A percentile compares a stretch with the other conserved stretches of the same genome.
Evolutionary conservation across 2,113 vertebrate species (phyloP).

Genomic region (Fregetta grallaria): DNA sequence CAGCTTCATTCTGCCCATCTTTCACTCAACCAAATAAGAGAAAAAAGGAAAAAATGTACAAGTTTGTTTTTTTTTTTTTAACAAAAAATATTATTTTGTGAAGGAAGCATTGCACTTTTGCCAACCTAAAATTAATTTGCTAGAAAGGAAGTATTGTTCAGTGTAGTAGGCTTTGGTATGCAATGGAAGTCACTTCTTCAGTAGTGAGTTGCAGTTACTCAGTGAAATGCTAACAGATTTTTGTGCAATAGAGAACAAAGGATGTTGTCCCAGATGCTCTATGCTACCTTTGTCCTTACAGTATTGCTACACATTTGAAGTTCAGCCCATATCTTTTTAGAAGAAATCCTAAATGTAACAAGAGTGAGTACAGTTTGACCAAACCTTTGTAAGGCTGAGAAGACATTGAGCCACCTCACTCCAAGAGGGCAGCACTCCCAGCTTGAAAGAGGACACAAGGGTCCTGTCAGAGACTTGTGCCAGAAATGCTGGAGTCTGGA

Average conservation of each 20-base stretch:
- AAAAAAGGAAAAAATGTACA: slow-evolving; percentile 72
- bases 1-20: slow-evolving; percentile 83
- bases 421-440: slow-evolving; percentile 84
- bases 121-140: slow-evolving; percentile 80
- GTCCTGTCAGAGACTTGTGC: slow-evolving; percentile 93
- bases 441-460: slow-evolving; percentile 65
- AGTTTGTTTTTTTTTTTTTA: slow-evolving; percentile 31
- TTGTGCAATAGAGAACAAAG: slow-evolving; percentile 79
- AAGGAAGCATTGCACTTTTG: slow-evolving; percentile 92
- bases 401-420: slow-evolving; percentile 73
- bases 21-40: slow-evolving; percentile 63
- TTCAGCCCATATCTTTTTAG: slow-evolving; percentile 76
- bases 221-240: slow-evolving; percentile 68
- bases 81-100: slow-evolving; percentile 76
- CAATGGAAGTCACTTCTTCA: slow-evolving; percentile 81
- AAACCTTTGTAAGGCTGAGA: slow-evolving; percentile 86
- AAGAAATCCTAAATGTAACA: slow-evolving; percentile 79
- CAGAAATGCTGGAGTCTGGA: slow-evolving; percentile 87
- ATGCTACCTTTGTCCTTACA: slow-evolving; percentile 71
- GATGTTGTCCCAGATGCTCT: slow-evolving; percentile 56
- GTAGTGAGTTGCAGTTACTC: slow-evolving; percentile 77
- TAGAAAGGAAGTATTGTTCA: slow-evolving; percentile 76
- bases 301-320: slow-evolving; percentile 84
- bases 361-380: slow-evolving; percentile 82
- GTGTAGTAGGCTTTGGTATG: slow-evolving; percentile 87